Evolutionary conservation across 2,888 invertebrate genomes (phyloP), one percentile per base, ranked within the genome.

Genomic region (Diplazon laetatorius): DNA sequence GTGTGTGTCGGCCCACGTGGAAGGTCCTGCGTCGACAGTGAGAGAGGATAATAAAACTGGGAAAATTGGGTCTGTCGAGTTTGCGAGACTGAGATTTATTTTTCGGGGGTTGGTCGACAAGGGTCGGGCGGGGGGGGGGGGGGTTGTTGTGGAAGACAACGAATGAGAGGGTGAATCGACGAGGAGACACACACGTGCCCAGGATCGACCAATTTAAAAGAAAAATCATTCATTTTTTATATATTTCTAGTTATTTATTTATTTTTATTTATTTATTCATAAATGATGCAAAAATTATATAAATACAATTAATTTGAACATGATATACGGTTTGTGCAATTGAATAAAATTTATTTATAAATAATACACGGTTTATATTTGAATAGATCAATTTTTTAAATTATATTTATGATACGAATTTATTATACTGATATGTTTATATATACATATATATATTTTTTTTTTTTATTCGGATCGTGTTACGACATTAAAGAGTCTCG

Each of bases 151-250:
- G 2, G 37, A 12, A 6, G 37, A 37, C 12, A 25, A 44, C 37
- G n/a, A n/a, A n/a, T n/a, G 30, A 30, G 30, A 42, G 57, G 62
- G 63, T 57, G 50, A 46, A n/a, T 62, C 50, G 30, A 46, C 44
- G 35, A 9, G 18, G 18, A 30, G 9, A 30, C 69, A n/a, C 63
- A 59, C 70, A 63, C 62, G 78, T 79, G 69, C 52, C 71, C 68
- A 42, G 71, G 73, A 65, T 80, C 60, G 77, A 76, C 75, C 77
- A 77, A 57, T 44, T 44, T 35, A 59, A 59, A 62, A 16, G 30
- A 46, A 62, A 14, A 62, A 20, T 70, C 60, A 48, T 48, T 22
- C 37, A 46, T 37, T 46, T 12, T 16, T 59, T 48, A 22, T 22
- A 4, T 1, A 16, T 20, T 62, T 48, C 35, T 37, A 2, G 10